Percentiles rank a stretch among this genome's conserved stretches.
These are phyloP conservation scores for Labeo rohita DNA, from an alignment of 2,113 vertebrate species.

Conservation along the genomic window DNA sequence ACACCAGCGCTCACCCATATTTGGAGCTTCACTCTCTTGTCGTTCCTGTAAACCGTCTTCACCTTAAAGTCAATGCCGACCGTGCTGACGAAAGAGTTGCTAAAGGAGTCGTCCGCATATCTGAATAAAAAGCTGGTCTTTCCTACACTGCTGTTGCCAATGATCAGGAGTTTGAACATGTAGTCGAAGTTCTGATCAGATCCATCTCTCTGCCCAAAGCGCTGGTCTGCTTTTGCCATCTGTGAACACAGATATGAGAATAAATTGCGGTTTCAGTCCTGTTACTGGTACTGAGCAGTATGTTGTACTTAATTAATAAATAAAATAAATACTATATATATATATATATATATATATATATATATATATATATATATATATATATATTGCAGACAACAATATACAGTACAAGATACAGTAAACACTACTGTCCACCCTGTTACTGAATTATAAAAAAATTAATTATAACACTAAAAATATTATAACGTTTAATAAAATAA, in stretches of 20 bases:
- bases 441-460: not conserved
- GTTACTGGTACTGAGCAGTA: not conserved
- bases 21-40: slow-evolving; percentile 97
- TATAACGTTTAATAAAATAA: not conserved
- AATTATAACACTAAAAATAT: not conserved
- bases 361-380: too few relatives aligned
- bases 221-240: slow-evolving; percentile 96
- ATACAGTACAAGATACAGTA: too few relatives aligned
- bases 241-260: slow-evolving; percentile 68
- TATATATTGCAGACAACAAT: too few relatives aligned
- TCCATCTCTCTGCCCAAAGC: slow-evolving; percentile 89
- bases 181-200: slow-evolving; percentile 99
- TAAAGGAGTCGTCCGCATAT: slow-evolving; percentile 96
- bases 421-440: not conserved
- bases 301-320: too few relatives aligned
- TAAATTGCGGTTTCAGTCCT: slow-evolving; percentile 1
- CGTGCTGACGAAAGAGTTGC: slow-evolving; percentile 94
- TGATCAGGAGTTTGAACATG: slow-evolving; percentile 99
- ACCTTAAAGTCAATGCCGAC: slow-evolving; percentile 99
- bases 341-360: too few relatives aligned
- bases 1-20: slow-evolving; percentile 90
- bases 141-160: slow-evolving; percentile 97
- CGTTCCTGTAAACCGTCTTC: slow-evolving; percentile 96
- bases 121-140: slow-evolving; percentile 98
- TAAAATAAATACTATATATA: too few relatives aligned